Percentiles rank a stretch among this genome's conserved stretches.
Evolutionary conservation across 2,113 vertebrate species (phyloP).

Genomic region (Eonycteris spelaea): DNA sequence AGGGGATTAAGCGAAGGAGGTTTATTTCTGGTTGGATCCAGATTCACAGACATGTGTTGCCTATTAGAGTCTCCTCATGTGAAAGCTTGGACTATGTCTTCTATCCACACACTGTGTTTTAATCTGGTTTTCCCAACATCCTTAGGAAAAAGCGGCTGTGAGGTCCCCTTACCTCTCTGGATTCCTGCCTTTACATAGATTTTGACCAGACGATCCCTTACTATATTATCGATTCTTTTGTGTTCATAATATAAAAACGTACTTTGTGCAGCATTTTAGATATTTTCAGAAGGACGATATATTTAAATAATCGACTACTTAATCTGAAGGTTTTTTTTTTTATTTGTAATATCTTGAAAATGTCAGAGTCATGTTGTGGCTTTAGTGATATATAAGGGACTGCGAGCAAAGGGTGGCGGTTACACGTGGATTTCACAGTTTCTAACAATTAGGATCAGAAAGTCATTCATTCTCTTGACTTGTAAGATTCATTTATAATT

Average conservation of each 20-base stretch:
- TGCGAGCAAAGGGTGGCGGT: not conserved
- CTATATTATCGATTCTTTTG: not conserved
- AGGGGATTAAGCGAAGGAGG: not conserved
- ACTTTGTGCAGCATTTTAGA: not conserved
- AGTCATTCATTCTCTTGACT: not conserved
- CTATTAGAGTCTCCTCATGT: not conserved
- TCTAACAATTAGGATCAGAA: not conserved
- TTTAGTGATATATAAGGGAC: not conserved
- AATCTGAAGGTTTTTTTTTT: not conserved
- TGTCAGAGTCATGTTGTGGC: not conserved
- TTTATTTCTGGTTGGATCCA: not conserved
- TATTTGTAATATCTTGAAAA: not conserved
- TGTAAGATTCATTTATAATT: not conserved
- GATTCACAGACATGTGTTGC: not conserved
- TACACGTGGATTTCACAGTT: not conserved
- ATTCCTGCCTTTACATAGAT: not conserved
- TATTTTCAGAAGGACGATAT: not conserved
- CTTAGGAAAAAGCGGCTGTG: not conserved
- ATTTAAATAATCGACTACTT: not conserved
- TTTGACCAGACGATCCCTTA: not conserved
- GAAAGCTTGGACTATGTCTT: not conserved
- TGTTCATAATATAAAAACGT: not conserved
- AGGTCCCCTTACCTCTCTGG: not conserved
- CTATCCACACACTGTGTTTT: not conserved
- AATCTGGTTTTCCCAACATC: not conserved